A percentile compares a stretch with the other conserved stretches of the same genome.
These are phyloP conservation scores for Cheilosia vernalis DNA, from an alignment of 2,888 invertebrate genomes.

Conservation along the genomic window DNA sequence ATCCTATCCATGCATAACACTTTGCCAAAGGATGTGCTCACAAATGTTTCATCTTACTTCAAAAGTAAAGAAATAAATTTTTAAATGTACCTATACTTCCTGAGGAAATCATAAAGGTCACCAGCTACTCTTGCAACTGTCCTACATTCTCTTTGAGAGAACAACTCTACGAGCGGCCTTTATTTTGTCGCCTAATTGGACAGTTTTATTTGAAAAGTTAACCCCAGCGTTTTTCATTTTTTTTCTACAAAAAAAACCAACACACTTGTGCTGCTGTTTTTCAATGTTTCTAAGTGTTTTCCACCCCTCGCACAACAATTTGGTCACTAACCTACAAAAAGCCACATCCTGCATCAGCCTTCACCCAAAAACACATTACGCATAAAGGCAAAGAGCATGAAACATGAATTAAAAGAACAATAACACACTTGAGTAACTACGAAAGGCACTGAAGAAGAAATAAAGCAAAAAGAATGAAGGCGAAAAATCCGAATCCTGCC, in stretches of 20 bases:
- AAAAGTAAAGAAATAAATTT: constrained; percentile 4
- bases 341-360: constrained; percentile 72
- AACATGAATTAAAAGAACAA: constrained; percentile 71
- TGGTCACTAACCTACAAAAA: constrained; percentile 66
- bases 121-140: constrained; percentile 22
- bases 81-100: constrained; percentile 2
- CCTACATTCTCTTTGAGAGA: constrained; percentile 27
- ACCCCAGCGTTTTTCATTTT: constrained; percentile 15
- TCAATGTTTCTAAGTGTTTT: constrained; percentile 41
- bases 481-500: constrained; percentile 29
- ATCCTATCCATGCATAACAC: background rate
- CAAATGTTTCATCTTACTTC: background rate
- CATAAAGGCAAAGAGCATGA: constrained; percentile 57
- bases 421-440: constrained; percentile 66
- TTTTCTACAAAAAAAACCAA: constrained; percentile 1
- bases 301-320: constrained; percentile 32
- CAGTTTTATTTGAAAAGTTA: constrained; percentile 66
- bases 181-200: constrained; percentile 68
- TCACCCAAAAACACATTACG: constrained; percentile 71
- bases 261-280: constrained; percentile 33
- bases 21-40: background rate
- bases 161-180: constrained; percentile 18
- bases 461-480: background rate
- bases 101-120: background rate
- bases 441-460: constrained; percentile 1